phyloP scores from a whole-genome alignment of 2,113 vertebrate species.

The Telmatochromis bifrenatus region DNA sequence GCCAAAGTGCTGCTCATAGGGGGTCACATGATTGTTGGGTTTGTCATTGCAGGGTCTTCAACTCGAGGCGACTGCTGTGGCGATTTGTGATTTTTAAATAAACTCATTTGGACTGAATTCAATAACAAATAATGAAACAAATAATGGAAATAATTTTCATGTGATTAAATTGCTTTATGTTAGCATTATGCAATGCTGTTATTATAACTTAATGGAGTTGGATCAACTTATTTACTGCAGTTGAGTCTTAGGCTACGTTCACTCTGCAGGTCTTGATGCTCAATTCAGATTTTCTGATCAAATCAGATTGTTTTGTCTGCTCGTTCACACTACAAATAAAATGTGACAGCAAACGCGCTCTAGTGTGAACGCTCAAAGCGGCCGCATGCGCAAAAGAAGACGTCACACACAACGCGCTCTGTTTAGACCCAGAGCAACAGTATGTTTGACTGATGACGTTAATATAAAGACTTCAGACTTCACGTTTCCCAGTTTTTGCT shows the following conservation, averaged over 20 bases:
- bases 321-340: no score
- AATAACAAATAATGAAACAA: background rate
- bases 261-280: no score
- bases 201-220: background rate
- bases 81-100: background rate
- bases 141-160: background rate
- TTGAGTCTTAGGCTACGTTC: rapidly evolving
- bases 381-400: no score
- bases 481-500: no score
- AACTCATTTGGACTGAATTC: background rate
- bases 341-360: rapidly evolving
- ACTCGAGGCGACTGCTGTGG: background rate
- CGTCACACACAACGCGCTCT: no score
- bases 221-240: background rate
- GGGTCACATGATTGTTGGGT: background rate
- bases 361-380: no score
- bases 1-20: rapidly evolving
- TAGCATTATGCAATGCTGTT: background rate
- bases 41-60: background rate
- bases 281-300: rapidly evolving
- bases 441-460: no score
- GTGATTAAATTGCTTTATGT: background rate
- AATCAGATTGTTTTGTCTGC: rapidly evolving
- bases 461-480: no score
- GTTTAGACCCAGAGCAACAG: no score